Base-by-base conservation (phyloP, 2,113 vertebrate genomes). In the Progne subis region DNA sequence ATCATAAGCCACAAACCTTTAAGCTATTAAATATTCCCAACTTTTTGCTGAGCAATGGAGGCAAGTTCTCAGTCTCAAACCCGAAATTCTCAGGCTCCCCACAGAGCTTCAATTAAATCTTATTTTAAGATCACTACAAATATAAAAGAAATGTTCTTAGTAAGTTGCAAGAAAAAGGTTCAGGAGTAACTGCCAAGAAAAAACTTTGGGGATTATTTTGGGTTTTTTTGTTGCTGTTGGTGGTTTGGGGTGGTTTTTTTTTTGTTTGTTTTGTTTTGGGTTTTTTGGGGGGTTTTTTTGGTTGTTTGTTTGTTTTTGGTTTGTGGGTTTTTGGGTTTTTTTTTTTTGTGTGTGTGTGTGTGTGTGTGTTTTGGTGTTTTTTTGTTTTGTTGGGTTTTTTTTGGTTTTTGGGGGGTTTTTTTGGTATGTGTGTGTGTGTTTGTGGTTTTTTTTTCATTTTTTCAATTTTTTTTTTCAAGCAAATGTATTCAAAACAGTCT, bases 171-270 rank as follows among this genome's bases (percentile, higher is more conserved):
- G 20, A 41, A 70, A 67, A 74, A 34, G 3, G 3, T 31, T 72
- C 25, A 57, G n/a, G 12, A 81, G 0, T 8, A 63, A 63, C 5
- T 14, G 8, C 25, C 19, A 78, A 72, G 12, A 74, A 81, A 64
- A 61, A 39, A 8, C 0, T 7, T n/a, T 4, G 2, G 3, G 14
- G 26, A 37, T 37, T 37, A 26, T 24, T n/a, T 29, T 5, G 3
- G 3, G 21, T 31, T 53, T 11, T 53, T 37, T 37, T 37, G 37
- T 37, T 37, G 37, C 37, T 37, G 37, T 37, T 37, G 37, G 37
- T 37, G 37, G 37, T 37, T 37, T 37, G 37, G 37, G 37, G 43
- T 14, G 43, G 43, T 46, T 18, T 46, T 46, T 46, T 46, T 8
- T 2, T 7, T 14, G 37, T 37, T 37, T 37, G 37, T 25, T 47